Base-by-base conservation (phyloP, 2,797 vertebrate species). In the Pygocentrus nattereri region DNA sequence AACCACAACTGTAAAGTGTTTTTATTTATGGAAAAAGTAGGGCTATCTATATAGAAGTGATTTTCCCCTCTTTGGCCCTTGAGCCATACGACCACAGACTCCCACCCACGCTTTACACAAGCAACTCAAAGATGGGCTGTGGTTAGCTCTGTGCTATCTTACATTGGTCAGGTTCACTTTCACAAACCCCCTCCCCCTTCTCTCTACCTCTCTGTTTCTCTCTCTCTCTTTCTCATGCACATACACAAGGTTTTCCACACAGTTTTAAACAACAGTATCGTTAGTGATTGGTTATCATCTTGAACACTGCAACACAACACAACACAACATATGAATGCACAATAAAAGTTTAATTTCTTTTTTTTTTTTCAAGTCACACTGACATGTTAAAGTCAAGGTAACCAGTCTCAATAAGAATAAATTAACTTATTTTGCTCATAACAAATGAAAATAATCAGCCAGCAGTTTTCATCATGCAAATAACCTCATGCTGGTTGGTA, bases 51-150 rank as follows among this genome's bases (percentile, higher is more conserved):
- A n/a, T 30, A 52, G 23, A 52, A 25, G 69, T 71, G 25, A 50
- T 50, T 27, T 70, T 71, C 69, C 23, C 47, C 44, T 49, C n/a
- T 70, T 23, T 47, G 6, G 13, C 65, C 65, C 65, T n/a, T 44
- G 21, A 21, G 10, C 38, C 10, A 0, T 19, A 49, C 27, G 13
- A 50, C 68, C 69, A 71, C 69, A 71, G 21, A 56, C 70, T 72
- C 49, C 27, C 49, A 52, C 70, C 16, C 70, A 72, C 25, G 8
- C 25, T 31, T 54, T 30, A 3, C 27, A 16, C 44, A 49, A 41
- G 44, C 67, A 69, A 52, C 25, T 27, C 52, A 1, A 50, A 69
- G 41, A 15, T 16, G 27, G 11, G 12, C 18, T 72, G 70, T 72
- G 70, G 70, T 31, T 54, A 16, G 47, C 49, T 52, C 27, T 11